Base-by-base conservation (phyloP, 1,140 invertebrate genomes). In the Cydia amplana region DNA sequence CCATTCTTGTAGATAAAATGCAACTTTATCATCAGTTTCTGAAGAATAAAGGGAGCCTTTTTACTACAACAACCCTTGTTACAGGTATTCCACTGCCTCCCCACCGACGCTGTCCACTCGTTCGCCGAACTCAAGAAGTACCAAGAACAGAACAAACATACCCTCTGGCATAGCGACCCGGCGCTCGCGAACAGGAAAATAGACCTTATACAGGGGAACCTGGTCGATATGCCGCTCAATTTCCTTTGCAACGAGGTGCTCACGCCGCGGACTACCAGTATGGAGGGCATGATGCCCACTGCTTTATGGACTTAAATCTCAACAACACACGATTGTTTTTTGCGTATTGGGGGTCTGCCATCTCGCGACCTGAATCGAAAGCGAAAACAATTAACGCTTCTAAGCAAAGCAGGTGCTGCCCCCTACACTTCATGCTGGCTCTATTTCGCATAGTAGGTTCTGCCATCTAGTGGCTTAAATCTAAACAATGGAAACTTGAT, bases 181-280 rank as follows among this genome's bases (percentile, higher is more conserved):
- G 93, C 94, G 7, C 83, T 94, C 28, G 97, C 98, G 1, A 94
- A 95, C 80, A 93, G 95, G 86, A 94, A 95, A 89, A 92, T 98
- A 51, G 93, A 95, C 73, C 94, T 95, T 82, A 95, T 98, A 49
- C 86, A 97, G 95, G 98, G 98, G 25, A 94, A 97, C 89, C 87
- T 99, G 73, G 98, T 99, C 0, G 94, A 97, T 76, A 93, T 99
- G 80, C 98, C 98, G 6, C 89, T 98, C 25, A 93, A 97, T 74
- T 99, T 99, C 90, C 94, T 99, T 18, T 95, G 94, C 79, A 95
- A 97, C 79, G 97, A 98, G 93, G 94, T 94, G 70, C 93, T 99
- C 23, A 97, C 96, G 28, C 98, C 98, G 3, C 94, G 95, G 73
- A 94, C 95, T 49, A 95, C 95, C 70, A 96, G 96, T 65, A 96